These are phyloP conservation scores for Mesochorus sp. DNA, from an alignment of 2,888 invertebrate species.

Conservation along the genomic window DNA sequence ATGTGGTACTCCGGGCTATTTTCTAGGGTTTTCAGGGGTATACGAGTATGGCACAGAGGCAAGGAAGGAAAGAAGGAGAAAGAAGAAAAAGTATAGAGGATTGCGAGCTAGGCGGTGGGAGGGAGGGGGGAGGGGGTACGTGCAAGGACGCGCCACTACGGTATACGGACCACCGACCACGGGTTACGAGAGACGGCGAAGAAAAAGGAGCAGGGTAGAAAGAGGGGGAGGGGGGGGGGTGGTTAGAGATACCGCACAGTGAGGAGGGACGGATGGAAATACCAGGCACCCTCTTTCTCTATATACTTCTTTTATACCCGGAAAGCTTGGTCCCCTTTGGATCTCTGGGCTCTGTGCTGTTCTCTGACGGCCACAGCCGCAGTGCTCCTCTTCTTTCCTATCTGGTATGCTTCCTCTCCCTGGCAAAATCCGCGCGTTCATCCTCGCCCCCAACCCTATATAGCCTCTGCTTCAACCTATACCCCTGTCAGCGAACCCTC, in stretches of 20 bases:
- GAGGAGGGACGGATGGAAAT: conserved; percentile 72
- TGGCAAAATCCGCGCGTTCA: conserved; percentile 42
- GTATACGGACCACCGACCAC: conserved; percentile 56
- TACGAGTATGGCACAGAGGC: conserved; percentile 30
- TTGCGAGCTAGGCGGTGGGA: conserved; percentile 56
- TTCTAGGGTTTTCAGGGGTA: conserved; percentile 38
- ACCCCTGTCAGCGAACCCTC: conserved; percentile 64
- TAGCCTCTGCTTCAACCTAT: conserved; percentile 62
- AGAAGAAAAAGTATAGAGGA: conserved; percentile 60
- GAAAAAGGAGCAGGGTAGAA: conserved; percentile 41
- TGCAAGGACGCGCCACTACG: conserved; percentile 42
- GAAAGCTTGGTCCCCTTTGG: conserved; percentile 75
- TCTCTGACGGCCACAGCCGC: conserved; percentile 56
- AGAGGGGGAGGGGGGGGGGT: conserved; percentile 32
- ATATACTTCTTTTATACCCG: conserved; percentile 76
- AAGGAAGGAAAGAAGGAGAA: conserved; percentile 40
- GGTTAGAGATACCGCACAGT: conserved; percentile 52
- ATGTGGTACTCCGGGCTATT: conserved; percentile 36
- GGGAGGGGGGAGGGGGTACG: conserved; percentile 58
- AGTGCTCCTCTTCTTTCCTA: conserved; percentile 51
- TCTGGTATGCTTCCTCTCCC: conserved; percentile 44
- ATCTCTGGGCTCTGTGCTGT: conserved; percentile 65
- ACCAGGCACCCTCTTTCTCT: conserved; percentile 69
- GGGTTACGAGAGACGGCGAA: conserved; percentile 49
- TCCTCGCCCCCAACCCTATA: conserved; percentile 30